Percentiles rank a stretch among this genome's conserved stretches.
Conservation (phyloP, 2,888 invertebrate genomes). For the Trissolcus brochymenae region DNA sequence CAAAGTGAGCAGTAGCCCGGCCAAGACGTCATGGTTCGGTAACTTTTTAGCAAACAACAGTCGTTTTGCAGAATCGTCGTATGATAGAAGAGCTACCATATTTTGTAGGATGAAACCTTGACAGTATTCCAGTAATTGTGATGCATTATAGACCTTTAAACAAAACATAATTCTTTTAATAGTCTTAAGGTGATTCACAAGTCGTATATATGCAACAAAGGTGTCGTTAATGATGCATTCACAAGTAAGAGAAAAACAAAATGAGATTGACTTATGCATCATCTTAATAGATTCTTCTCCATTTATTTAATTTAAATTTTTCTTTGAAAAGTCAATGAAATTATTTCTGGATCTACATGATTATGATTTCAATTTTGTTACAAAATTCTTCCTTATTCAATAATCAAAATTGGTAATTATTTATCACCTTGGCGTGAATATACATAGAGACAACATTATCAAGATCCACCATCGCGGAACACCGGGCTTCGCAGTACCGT, state of each 20-base stretch:
- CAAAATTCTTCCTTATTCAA: no score
- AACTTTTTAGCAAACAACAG: conserved; percentile 91
- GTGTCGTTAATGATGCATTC: no score
- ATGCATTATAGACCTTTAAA: conserved; percentile 88
- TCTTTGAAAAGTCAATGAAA: no score
- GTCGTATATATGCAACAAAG: no score
- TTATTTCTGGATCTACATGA: no score
- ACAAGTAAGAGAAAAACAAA: no score
- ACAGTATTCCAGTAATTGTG: conserved; percentile 91
- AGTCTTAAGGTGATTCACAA: no score
- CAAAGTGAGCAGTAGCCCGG: conserved; percentile 86
- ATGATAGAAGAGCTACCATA: conserved; percentile 94
- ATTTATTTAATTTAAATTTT: no score
- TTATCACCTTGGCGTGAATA: conserved; percentile 90
- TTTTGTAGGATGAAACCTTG: conserved; percentile 94
- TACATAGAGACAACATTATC: conserved; percentile 95
- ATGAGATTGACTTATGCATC: no score
- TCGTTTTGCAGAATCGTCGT: conserved; percentile 92
- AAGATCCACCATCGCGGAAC: conserved; percentile 88
- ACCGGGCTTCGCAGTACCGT: conserved; percentile 90
- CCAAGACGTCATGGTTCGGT: conserved; percentile 92
- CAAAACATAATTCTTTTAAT: background rate
- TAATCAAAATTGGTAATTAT: background rate
- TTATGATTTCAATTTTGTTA: no score
- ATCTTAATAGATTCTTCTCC: no score